These are phyloP conservation scores for Porites lobata DNA, from an alignment of 92 coral and sea anemone species.

Conservation along the genomic window DNA sequence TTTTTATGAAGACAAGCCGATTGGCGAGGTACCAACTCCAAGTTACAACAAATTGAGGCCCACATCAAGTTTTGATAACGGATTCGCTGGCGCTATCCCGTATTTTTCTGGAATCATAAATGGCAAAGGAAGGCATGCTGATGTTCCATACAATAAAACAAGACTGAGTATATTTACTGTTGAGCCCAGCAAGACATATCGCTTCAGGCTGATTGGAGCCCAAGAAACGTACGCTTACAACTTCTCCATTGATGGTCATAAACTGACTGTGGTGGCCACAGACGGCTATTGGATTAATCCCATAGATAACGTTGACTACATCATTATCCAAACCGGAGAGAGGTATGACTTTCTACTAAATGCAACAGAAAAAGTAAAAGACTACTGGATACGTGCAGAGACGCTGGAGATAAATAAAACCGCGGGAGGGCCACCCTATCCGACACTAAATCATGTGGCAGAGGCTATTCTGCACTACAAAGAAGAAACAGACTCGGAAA, in stretches of 20 bases:
- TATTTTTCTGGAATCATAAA: no score
- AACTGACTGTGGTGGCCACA: conserved; percentile 66
- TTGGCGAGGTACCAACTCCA: conserved; percentile 55
- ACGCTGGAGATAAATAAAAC: conserved; percentile 39
- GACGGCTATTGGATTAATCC: conserved; percentile 47
- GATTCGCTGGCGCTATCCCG: no score
- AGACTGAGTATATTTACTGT: no score
- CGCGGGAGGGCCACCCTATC: not conserved
- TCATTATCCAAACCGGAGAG: no score
- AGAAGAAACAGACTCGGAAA: not conserved
- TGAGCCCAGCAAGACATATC: no score
- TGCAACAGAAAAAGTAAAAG: conserved; percentile 38
- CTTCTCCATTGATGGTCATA: conserved; percentile 65
- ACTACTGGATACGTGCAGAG: no score
- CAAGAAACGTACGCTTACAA: conserved; percentile 35
- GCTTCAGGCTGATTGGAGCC: not conserved
- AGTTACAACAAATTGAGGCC: no score
- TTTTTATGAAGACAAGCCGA: conserved; percentile 46
- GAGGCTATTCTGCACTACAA: not conserved
- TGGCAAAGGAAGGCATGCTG: no score
- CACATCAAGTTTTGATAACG: no score
- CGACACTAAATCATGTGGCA: no score
- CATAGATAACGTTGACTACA: conserved; percentile 50
- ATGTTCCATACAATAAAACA: no score
- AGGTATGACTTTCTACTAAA: conserved; percentile 31